These are phyloP conservation scores for Synanthedon vespiformis DNA, from an alignment of 2,888 invertebrate genomes.

Conservation along the genomic window DNA sequence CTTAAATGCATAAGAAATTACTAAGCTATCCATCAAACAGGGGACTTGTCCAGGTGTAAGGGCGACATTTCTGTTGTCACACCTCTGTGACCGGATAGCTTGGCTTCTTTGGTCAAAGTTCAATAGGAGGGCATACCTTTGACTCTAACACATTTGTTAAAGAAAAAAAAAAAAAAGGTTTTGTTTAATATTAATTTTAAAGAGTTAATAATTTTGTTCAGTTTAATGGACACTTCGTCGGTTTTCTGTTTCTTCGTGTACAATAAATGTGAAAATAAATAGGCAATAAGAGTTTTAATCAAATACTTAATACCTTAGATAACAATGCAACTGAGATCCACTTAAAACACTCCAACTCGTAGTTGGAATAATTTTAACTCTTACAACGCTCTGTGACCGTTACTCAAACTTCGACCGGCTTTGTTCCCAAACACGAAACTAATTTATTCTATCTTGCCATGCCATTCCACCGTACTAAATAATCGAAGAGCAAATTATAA, in stretches of 20 bases:
- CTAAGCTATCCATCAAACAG: constrained; percentile 55
- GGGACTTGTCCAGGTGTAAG: constrained; percentile 12
- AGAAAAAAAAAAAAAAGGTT: no score
- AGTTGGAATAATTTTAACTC: constrained; percentile 22
- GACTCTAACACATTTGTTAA: background rate
- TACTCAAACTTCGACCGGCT: constrained; percentile 61
- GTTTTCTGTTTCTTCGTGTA: no score
- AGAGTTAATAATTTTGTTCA: no score
- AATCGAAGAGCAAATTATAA: constrained; percentile 69
- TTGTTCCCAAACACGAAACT: constrained; percentile 68
- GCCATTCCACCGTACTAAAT: constrained; percentile 58
- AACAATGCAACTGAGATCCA: background rate
- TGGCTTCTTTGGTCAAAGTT: background rate
- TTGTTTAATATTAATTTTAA: no score
- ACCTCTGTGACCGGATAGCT: background rate
- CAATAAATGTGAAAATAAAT: no score
- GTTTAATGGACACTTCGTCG: no score
- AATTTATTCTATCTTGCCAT: constrained; percentile 65
- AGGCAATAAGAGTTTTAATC: no score
- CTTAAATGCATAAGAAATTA: constrained; percentile 49
- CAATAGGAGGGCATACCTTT: background rate
- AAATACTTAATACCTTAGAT: background rate
- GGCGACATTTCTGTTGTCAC: background rate
- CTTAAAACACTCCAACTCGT: constrained; percentile 29
- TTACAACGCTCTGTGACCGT: constrained; percentile 59